Conservation (phyloP, 2,113 vertebrate genomes). For the Chroicocephalus ridibundus region DNA sequence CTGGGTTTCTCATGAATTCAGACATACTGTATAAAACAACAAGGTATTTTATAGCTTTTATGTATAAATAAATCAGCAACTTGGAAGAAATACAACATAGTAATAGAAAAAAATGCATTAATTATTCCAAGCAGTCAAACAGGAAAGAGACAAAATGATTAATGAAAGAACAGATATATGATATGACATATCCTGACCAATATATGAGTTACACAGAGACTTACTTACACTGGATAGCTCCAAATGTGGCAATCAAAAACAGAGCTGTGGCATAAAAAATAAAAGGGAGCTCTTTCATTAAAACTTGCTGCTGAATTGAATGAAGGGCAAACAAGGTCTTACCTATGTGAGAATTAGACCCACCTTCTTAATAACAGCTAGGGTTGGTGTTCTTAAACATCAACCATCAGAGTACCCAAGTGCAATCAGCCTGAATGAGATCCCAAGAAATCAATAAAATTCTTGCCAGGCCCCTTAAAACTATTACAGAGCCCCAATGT, state of each 20-base stretch:
- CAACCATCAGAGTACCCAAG: background rate
- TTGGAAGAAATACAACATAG: background rate
- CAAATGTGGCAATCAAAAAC: background rate
- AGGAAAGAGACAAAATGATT: background rate
- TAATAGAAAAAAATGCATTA: background rate
- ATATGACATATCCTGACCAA: background rate
- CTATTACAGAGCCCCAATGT: background rate
- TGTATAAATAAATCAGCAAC: conserved; percentile 1
- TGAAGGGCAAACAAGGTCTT: conserved; percentile 31
- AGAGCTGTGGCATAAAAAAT: background rate
- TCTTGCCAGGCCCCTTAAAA: conserved; percentile 29
- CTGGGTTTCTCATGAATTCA: background rate
- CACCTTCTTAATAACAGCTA: conserved; percentile 34
- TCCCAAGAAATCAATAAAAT: conserved; percentile 55
- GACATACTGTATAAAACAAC: background rate
- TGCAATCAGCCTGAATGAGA: conserved; percentile 54
- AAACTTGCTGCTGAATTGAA: conserved; percentile 13
- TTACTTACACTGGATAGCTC: background rate
- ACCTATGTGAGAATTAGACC: background rate
- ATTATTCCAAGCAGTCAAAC: conserved; percentile 6
- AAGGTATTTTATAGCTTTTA: background rate
- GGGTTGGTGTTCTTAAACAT: background rate
- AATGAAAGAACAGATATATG: background rate
- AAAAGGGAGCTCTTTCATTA: conserved; percentile 32
- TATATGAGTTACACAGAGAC: background rate